phyloP scores from a whole-genome alignment of 1,140 invertebrate species.

The Pseudomyrmex gracilis region DNA sequence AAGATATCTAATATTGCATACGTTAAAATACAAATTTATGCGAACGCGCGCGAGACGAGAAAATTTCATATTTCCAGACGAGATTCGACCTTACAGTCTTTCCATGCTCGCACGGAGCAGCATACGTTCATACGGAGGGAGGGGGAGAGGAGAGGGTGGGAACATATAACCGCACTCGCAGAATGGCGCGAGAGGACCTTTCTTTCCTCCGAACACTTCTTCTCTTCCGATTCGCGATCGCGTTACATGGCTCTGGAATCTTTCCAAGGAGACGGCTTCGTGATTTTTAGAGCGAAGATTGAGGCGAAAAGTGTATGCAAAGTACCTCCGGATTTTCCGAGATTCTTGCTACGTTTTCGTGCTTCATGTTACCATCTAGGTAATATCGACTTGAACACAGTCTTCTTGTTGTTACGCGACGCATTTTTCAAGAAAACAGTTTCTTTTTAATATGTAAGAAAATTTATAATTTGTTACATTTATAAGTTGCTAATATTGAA shows the following conservation, averaged over 20 bases:
- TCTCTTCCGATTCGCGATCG: slow-evolving; percentile 68
- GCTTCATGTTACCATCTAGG: slow-evolving; percentile 34
- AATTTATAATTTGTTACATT: not conserved
- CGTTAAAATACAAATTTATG: slow-evolving; percentile 39
- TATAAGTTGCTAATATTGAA: too few relatives aligned
- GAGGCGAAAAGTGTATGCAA: slow-evolving; percentile 72
- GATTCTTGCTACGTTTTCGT: slow-evolving; percentile 59
- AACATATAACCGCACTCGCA: slow-evolving; percentile 61
- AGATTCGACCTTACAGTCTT: slow-evolving; percentile 48
- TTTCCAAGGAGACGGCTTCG: slow-evolving; percentile 68
- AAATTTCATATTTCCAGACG: slow-evolving; percentile 44
- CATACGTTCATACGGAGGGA: slow-evolving; percentile 56
- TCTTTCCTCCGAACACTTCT: slow-evolving; percentile 61
- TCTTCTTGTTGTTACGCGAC: slow-evolving; percentile 15
- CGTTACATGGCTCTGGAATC: slow-evolving; percentile 74
- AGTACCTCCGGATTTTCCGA: slow-evolving; percentile 68
- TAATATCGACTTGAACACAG: slow-evolving; percentile 43
- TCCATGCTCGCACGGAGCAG: slow-evolving; percentile 8
- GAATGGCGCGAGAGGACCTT: slow-evolving; percentile 46
- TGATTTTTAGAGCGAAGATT: slow-evolving; percentile 74
- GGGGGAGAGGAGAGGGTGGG: not conserved
- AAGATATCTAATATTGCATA: slow-evolving; percentile 13
- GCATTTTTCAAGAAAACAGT: slow-evolving; percentile 13
- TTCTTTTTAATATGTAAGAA: not conserved
- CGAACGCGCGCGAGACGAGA: not conserved